Evolutionary conservation across 2,113 vertebrate species (phyloP), one percentile per base, ranked within the genome.

Genomic region (Sebastes schlegelii): DNA sequence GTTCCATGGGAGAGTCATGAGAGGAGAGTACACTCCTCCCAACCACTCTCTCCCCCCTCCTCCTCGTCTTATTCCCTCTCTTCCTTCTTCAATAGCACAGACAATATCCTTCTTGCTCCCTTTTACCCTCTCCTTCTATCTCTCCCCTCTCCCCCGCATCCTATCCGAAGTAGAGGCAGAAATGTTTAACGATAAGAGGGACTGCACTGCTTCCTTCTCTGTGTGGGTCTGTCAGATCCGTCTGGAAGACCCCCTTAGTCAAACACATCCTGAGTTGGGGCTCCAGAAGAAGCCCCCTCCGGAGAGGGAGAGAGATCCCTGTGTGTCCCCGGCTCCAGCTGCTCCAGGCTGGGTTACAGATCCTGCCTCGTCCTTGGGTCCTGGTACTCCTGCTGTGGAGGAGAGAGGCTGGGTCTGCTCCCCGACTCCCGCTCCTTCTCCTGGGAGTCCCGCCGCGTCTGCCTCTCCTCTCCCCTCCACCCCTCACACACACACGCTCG

Each of bases 221-320:
- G 55, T 83, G 70, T 71, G 64, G 82, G 54, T 91, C 78, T 80
- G 79, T 84, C 88, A 84, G 82, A 86, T 93, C 89, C 75, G 80
- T 79, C 86, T 80, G 86, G 72, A 85, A 91, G 92, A 71, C 77
- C 80, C 86, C 80, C 64, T 86, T 67, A 88, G 81, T 90, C 83
- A 86, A 84, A 85, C 86, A 92, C 91, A 93, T 94, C 91, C 88
- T 83, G 89, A 94, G 90, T 92, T 85, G 77, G 86, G 84, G 76
- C 64, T 91, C 88, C 78, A 74, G 78, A 82, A 81, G 82, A 86
- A 88, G 78, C 79, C 80, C 23, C 69, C 82, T 84, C 69, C 85
- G 55, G 70, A 83, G 79, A 86, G 76, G 75, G 79, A 74, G 60
- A 87, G 79, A 79, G 61, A 88, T 89, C 45, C 10, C 63, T 45